Evolutionary conservation across 2,888 invertebrate species (phyloP), one percentile per base, ranked within the genome.

Genomic region (Stratiomys singularior): DNA sequence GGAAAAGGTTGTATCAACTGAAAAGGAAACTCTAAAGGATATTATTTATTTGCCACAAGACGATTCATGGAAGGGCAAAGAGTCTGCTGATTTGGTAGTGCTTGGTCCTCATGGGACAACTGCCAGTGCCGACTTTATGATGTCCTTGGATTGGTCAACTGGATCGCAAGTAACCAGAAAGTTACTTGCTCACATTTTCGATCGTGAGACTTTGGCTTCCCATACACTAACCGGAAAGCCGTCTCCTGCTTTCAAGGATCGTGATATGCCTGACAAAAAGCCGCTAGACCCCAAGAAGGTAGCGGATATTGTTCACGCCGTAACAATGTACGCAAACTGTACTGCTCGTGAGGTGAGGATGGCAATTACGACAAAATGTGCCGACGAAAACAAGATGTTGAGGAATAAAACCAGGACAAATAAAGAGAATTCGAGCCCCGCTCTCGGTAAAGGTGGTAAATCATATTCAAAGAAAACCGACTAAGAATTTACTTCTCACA

Each of bases 221-320:
- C 90, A 91, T 81, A 90, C 89, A 0, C 84, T 91, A 1, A 90
- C 90, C 0, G 91, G 91, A 15, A 90, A 90, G 81, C 88, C 88
- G 18, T 91, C 91, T 1, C 91, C 91, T 1, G 86, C 86, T 0
- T 87, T 81, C 84, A 56, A 80, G 44, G 84, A 83, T 28, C 82
- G 83, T 3, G 81, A 83, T 7, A 84, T 84, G 15, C 85, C 86
- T n/a, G 76, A 78, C 21, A 87, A 86, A 58, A 78, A 82, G 44
- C 83, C 82, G 63, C 84, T 92, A 66, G 88, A 92, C 81, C 87
- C 89, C 0, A 82, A 82, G 13, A 85, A 89, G 76, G 88, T 91
- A 0, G 86, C 88, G 0, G 91, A 91, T 80, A 89, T 91, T 58
- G 88, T 91, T 9, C 86, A 88, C 44, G 88, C 89, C 1, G 89